Conservation (phyloP, 2,888 invertebrate genomes). For the Volucella zonaria region DNA sequence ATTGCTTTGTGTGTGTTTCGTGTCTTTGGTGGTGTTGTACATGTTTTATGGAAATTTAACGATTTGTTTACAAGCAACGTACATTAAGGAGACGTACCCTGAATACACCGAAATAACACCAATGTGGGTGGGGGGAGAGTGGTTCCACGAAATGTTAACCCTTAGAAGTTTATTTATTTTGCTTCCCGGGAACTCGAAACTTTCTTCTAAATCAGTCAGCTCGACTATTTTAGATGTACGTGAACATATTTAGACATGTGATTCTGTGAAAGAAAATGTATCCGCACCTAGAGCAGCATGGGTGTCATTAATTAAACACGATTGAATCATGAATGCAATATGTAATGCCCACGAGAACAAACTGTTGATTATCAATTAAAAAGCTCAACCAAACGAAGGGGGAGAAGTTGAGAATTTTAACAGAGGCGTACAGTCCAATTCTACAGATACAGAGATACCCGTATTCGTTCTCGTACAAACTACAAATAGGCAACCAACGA, state of each 20-base stretch:
- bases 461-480: too few relatives aligned
- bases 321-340: slow-evolving; percentile 14
- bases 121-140: slow-evolving; percentile 5
- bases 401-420: slow-evolving; percentile 28
- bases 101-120: neutral
- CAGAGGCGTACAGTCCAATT: slow-evolving; percentile 31
- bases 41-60: slow-evolving; percentile 51
- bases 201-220: too few relatives aligned
- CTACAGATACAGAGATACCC: neutral
- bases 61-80: slow-evolving; percentile 64
- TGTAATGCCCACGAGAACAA: slow-evolving; percentile 5
- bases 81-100: slow-evolving; percentile 17
- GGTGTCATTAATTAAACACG: slow-evolving; percentile 15
- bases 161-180: slow-evolving; percentile 28
- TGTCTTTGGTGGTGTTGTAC: slow-evolving; percentile 12
- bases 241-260: too few relatives aligned
- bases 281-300: neutral
- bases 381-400: neutral
- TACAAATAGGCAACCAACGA: slow-evolving; percentile 6
- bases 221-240: too few relatives aligned
- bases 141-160: slow-evolving; percentile 10
- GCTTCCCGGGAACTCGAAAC: too few relatives aligned
- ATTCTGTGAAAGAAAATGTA: neutral
- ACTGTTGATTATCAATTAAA: slow-evolving; percentile 23
- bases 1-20: slow-evolving; percentile 21